Evolutionary conservation across 2,888 invertebrate species (phyloP).

Genomic region (Parnassius mnemosyne): DNA sequence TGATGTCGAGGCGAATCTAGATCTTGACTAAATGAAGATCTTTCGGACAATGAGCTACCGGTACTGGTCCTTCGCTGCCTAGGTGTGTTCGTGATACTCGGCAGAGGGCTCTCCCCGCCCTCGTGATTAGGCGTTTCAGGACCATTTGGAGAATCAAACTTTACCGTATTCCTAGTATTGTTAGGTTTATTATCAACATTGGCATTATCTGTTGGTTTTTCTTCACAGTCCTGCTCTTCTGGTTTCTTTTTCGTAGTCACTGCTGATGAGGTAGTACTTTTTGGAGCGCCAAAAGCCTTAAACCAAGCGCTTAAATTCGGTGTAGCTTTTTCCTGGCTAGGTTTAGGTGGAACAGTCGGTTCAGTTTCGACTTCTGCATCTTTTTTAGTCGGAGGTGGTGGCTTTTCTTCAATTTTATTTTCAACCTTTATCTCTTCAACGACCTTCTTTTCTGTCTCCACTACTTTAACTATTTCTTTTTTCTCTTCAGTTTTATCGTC

Average conservation of each 20-base stretch:
- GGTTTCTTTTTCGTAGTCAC: conserved; percentile 81
- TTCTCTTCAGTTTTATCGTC: conserved; percentile 38
- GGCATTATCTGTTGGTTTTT: conserved; percentile 56
- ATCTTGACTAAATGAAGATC: conserved; percentile 89
- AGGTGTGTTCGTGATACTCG: conserved; percentile 53
- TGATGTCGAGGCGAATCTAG: conserved; percentile 88
- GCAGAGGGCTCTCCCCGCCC: conserved; percentile 67
- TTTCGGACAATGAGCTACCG: conserved; percentile 89
- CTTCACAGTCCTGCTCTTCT: conserved; percentile 75
- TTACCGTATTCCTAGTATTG: conserved; percentile 55
- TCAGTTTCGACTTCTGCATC: conserved; percentile 71
- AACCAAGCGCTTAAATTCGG: conserved; percentile 96
- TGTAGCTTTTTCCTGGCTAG: conserved; percentile 85
- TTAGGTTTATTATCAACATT: conserved; percentile 48
- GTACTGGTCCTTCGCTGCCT: conserved; percentile 87
- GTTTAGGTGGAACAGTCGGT: conserved; percentile 53
- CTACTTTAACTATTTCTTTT: conserved; percentile 40
- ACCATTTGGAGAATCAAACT: conserved; percentile 66
- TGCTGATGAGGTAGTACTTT: conserved; percentile 79
- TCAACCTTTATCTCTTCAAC: conserved; percentile 41
- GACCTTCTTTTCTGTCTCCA: conserved; percentile 31
- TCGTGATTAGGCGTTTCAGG: conserved; percentile 66
- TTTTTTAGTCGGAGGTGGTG: conserved; percentile 51
- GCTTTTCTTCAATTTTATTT: conserved; percentile 44
- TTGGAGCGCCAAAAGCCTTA: conserved; percentile 94